Conservation (phyloP, 2,888 invertebrate species). For the Aphelenchoides bicaudatus region DNA sequence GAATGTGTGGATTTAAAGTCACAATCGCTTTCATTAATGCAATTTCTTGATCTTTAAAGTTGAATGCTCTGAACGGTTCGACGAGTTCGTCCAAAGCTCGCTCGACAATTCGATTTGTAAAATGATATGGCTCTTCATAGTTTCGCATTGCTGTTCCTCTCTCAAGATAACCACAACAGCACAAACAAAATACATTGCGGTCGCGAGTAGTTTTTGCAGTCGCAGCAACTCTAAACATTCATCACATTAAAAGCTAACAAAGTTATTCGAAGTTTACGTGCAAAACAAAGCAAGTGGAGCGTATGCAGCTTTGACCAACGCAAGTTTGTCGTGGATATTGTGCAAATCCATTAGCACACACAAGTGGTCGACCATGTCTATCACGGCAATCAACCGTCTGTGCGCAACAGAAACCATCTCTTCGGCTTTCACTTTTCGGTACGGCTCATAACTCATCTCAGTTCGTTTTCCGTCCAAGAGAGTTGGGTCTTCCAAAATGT, state of each 20-base stretch:
- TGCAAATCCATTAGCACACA: conserved; percentile 58
- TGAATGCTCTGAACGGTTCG: conserved; percentile 50
- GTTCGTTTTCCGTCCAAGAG: conserved; percentile 57
- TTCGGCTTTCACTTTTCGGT: conserved; percentile 44
- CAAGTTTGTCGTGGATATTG: conserved; percentile 50
- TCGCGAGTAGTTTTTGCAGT: conserved; percentile 40
- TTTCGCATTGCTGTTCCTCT: conserved; percentile 4
- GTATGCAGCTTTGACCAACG: conserved; percentile 52
- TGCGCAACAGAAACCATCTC: conserved; percentile 54
- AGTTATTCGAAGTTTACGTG: no score
- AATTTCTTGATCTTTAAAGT: conserved; percentile 55
- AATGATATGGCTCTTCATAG: conserved; percentile 51
- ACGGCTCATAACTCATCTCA: conserved; percentile 58
- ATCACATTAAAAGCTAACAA: no score
- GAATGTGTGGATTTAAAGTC: conserved; percentile 52
- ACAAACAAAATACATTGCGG: conserved; percentile 50
- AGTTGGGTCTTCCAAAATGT: conserved; percentile 53
- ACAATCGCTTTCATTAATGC: conserved; percentile 57
- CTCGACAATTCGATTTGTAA: conserved; percentile 56
- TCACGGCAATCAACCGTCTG: conserved; percentile 50
- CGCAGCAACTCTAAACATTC: no score
- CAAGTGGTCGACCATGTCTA: conserved; percentile 58
- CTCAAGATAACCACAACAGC: conserved; percentile 54
- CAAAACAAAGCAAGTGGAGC: conserved; percentile 55
- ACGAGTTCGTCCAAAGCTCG: conserved; percentile 54